Percentiles rank a stretch among this genome's conserved stretches.
Evolutionary conservation across 2,888 invertebrate genomes (phyloP).

Genomic region (Desoria tigrina): DNA sequence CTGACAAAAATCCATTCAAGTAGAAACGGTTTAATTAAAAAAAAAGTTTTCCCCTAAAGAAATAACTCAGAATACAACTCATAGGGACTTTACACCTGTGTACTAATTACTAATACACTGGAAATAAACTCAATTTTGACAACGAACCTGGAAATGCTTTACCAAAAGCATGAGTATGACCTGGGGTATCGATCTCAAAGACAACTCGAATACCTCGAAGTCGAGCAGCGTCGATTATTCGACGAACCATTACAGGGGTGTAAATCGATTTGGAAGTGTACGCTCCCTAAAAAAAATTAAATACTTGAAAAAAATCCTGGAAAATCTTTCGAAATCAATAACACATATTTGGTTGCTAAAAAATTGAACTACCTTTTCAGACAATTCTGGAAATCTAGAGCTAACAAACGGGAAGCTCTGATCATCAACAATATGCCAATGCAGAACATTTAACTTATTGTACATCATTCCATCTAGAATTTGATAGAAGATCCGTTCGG

Average conservation of each 20-base stretch:
- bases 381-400: conserved; percentile 70
- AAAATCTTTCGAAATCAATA: background rate
- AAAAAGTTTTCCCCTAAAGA: too few species aligned
- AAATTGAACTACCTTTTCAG: conserved; percentile 24
- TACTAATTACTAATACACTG: background rate
- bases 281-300: conserved; percentile 37
- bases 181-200: conserved; percentile 89
- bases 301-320: too few species aligned
- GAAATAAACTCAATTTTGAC: background rate
- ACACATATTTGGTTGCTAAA: background rate
- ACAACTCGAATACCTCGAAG: conserved; percentile 82
- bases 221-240: conserved; percentile 75
- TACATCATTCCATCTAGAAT: conserved; percentile 81
- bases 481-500: conserved; percentile 66
- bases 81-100: background rate
- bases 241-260: conserved; percentile 65
- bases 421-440: conserved; percentile 86
- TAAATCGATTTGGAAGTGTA: conserved; percentile 60
- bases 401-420: conserved; percentile 89
- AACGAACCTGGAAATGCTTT: conserved; percentile 44
- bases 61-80: background rate
- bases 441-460: conserved; percentile 89
- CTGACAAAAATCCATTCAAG: too few species aligned
- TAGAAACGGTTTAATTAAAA: too few species aligned
- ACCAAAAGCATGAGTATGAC: conserved; percentile 56